phyloP scores from a whole-genome alignment of 2,888 invertebrate genomes.

The Spisula subtruncata region DNA sequence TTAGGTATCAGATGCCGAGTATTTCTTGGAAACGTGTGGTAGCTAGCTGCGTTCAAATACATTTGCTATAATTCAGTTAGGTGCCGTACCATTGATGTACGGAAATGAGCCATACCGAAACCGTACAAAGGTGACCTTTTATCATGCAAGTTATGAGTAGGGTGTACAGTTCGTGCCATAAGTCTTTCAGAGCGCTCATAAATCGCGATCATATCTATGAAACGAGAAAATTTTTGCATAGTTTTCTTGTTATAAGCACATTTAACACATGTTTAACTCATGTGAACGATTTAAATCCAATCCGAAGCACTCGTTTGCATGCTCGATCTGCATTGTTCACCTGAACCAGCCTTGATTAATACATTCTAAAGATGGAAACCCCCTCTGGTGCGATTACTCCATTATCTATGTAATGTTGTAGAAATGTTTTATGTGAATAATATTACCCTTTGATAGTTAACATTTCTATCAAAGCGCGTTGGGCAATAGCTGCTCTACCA shows the following conservation, averaged over 20 bases:
- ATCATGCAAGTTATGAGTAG: not conserved
- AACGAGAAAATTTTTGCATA: not conserved
- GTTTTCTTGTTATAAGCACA: not conserved
- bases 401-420: no score
- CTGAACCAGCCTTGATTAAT: no score
- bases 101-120: conserved; percentile 1
- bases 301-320: not conserved
- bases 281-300: not conserved
- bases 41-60: not conserved
- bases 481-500: no score
- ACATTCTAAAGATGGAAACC: no score
- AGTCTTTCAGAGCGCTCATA: not conserved
- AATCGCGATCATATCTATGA: not conserved
- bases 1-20: not conserved
- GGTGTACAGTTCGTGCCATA: not conserved
- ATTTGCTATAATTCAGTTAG: conserved; percentile 17
- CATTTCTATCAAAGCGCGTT: no score
- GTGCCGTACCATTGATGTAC: conserved; percentile 25
- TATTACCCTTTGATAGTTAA: no score
- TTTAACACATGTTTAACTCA: not conserved
- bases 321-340: not conserved
- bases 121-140: not conserved
- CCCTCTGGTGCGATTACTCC: no score
- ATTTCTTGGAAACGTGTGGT: not conserved
- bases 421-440: no score